These are phyloP conservation scores for Pithys albifrons DNA, from an alignment of 2,113 vertebrate species.

Conservation along the genomic window DNA sequence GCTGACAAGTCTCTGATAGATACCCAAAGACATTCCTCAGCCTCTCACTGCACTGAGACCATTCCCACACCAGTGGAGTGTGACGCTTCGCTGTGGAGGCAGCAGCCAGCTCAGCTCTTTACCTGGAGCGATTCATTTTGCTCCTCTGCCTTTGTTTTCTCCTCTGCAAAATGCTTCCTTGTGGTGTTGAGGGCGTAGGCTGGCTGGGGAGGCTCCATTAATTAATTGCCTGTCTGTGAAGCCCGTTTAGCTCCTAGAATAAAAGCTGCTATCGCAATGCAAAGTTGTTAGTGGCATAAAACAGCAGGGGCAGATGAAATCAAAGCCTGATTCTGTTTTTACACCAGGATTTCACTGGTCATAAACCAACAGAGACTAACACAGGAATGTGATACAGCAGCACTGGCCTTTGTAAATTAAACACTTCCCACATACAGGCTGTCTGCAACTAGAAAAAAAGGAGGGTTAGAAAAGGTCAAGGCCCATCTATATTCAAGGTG, in stretches of 20 bases:
- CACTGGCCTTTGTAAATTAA: not conserved
- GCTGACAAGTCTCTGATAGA: not conserved
- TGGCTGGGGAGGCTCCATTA: constrained; percentile 40
- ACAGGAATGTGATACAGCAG: not conserved
- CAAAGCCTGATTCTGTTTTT: constrained; percentile 36
- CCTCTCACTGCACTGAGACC: not conserved
- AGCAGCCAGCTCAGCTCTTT: not conserved
- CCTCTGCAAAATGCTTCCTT: not conserved
- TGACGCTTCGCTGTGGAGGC: not conserved
- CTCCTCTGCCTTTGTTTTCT: constrained; percentile 13
- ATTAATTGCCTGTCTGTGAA: constrained; percentile 65
- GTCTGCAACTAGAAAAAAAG: not conserved
- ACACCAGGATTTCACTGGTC: constrained; percentile 46
- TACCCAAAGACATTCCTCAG: not conserved
- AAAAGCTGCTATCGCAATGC: constrained; percentile 37
- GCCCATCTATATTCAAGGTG: not conserved
- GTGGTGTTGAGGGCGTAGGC: not conserved
- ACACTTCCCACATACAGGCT: not conserved
- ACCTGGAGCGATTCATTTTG: not conserved
- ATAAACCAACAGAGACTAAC: not conserved
- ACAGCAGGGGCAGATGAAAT: constrained; percentile 51
- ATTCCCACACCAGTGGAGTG: not conserved
- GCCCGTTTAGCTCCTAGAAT: constrained; percentile 48
- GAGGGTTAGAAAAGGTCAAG: not conserved
- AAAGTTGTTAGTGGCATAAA: constrained; percentile 26